Evolutionary conservation across 2,888 invertebrate species (phyloP).

Genomic region (Hetaerina titia): DNA sequence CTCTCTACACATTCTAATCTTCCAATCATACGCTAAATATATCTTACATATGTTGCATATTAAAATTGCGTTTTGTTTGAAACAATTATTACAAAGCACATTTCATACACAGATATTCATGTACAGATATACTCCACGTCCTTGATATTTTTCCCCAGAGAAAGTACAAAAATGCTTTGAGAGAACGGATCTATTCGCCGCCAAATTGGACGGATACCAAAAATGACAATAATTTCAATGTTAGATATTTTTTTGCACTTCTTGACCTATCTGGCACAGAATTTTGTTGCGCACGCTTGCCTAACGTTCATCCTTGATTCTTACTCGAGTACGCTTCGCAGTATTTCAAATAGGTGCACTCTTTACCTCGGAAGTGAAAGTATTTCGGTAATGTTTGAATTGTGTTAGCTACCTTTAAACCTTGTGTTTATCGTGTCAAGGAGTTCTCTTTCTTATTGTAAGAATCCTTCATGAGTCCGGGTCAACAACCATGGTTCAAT

Average conservation of each 20-base stretch:
- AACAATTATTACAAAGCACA: neutral
- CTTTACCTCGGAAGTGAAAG: too few relatives aligned
- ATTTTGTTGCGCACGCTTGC: neutral
- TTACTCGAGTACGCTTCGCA: too few relatives aligned
- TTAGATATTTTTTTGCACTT: neutral
- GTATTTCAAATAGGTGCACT: too few relatives aligned
- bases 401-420: too few relatives aligned
- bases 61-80: neutral
- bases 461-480: too few relatives aligned
- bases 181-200: neutral
- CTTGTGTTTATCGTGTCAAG: too few relatives aligned
- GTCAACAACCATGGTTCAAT: too few relatives aligned
- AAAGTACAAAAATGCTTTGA: neutral
- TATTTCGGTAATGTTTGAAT: too few relatives aligned
- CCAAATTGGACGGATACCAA: neutral
- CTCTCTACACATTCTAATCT: too few relatives aligned
- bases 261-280: neutral
- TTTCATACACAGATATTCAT: neutral
- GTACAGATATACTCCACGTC: neutral
- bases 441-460: too few relatives aligned
- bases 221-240: neutral
- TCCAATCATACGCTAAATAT: too few relatives aligned
- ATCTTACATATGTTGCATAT: neutral
- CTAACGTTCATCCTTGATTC: neutral
- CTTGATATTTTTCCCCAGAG: neutral